Evolutionary conservation across 2,888 invertebrate genomes (phyloP), one percentile per base, ranked within the genome.

Genomic region (Leptopilina syphax): DNA sequence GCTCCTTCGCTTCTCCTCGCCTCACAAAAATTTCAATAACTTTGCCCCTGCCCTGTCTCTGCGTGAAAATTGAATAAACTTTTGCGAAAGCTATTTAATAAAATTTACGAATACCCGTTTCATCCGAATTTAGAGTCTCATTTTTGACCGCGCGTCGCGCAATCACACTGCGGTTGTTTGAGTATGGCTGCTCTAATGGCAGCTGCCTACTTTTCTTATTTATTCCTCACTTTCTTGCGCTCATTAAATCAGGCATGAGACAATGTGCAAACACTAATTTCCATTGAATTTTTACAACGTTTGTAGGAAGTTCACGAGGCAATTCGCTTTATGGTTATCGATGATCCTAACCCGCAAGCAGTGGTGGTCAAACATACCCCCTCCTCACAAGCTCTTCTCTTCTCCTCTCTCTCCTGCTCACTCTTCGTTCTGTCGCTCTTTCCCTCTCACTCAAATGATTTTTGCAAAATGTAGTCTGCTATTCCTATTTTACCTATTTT

Each of bases 131-230:
- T 86, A 87, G 84, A 82, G 83, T 81, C 81, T 50, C 84, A 86
- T 47, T 87, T 88, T 85, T 86, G 84, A 85, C 54, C 81, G 83
- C 81, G 83, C 81, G 80, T 78, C 84, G 85, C 85, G 83, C 84
- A 85, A 82, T 83, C 86, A 88, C 80, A 87, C 87, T 88, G 87
- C 90, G 84, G 85, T 90, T 90, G 90, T 90, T 90, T 89, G 90
- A 90, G 89, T 90, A 90, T 90, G 90, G 90, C 90, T 84, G 87
- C 81, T 41, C n/a, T 65, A 10, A 27, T 65, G 27, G 65, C 65
- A 24, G 47, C n/a, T 70, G 54, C 50, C 50, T 24, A 54, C 70
- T 70, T 50, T 60, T 60, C 12, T 60, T 60, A n/a, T 60, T 18
- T 18, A 18, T 60, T 60, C n/a, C 60, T n/a, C 60, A 60, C 60